Percentiles rank a stretch among this genome's conserved stretches.
Conservation (phyloP, 2,113 vertebrate species). For the Xenotilapia caudafasciata region DNA sequence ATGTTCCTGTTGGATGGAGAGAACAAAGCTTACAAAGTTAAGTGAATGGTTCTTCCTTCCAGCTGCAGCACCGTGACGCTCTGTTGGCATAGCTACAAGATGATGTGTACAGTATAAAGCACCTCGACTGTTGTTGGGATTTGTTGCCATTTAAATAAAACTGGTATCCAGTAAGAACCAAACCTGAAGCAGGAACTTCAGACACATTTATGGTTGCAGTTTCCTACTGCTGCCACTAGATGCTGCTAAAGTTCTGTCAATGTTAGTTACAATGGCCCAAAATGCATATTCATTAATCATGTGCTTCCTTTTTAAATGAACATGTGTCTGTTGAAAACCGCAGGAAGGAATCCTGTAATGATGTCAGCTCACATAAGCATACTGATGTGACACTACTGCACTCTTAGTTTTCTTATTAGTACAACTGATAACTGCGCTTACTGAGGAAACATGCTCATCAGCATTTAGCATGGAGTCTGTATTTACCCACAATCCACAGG, state of each 20-base stretch:
- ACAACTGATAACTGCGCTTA: neutral
- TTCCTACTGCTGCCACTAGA: neutral
- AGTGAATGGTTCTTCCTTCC: rapidly evolving
- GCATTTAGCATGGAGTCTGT: neutral
- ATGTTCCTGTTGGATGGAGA: neutral
- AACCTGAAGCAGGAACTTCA: neutral
- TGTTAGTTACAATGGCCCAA: too few relatives aligned
- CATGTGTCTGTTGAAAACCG: rapidly evolving
- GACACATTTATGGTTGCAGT: neutral
- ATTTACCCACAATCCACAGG: neutral
- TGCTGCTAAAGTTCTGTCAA: rapidly evolving
- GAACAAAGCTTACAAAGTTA: neutral
- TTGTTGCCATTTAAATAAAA: neutral
- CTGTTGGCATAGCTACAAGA: neutral
- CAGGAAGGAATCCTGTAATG: rapidly evolving
- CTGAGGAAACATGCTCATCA: neutral
- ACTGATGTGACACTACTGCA: neutral
- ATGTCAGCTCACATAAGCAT: neutral
- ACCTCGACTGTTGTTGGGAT: rapidly evolving
- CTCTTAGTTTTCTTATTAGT: neutral
- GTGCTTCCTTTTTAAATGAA: neutral
- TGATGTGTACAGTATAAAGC: rapidly evolving
- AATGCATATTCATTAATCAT: neutral
- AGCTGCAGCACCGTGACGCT: rapidly evolving
- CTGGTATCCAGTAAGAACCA: neutral